phyloP scores from a whole-genome alignment of 2,113 vertebrate species.

The Xyrauchen texanus region DNA sequence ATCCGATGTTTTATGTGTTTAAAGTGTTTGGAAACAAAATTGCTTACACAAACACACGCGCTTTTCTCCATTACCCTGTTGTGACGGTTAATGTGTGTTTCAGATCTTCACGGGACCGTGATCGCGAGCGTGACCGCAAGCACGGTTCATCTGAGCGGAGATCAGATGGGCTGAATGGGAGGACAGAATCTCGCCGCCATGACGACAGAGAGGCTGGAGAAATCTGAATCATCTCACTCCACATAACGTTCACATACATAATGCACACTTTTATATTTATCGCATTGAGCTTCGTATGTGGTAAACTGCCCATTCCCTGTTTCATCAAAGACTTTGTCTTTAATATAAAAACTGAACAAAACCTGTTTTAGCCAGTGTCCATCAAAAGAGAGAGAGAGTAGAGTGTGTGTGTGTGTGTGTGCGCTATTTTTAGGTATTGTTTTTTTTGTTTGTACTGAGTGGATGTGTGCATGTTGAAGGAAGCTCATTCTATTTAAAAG shows the following conservation, averaged over 20 bases:
- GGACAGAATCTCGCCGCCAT: conserved; percentile 79
- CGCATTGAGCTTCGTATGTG: conserved; percentile 12
- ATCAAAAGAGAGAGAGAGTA: too few relatives aligned
- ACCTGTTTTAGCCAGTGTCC: conserved; percentile 1
- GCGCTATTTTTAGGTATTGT: background rate
- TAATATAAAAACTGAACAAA: background rate
- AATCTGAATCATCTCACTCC: conserved; percentile 75
- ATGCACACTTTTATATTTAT: conserved; percentile 26
- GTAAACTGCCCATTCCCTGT: background rate
- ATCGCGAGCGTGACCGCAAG: conserved; percentile 84
- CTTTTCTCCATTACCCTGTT: background rate
- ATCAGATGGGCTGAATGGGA: conserved; percentile 86
- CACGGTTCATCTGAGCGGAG: conserved; percentile 76
- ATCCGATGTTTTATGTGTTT: too few relatives aligned
- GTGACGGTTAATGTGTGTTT: conserved; percentile 4
- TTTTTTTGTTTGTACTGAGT: background rate
- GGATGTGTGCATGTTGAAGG: conserved; percentile 19
- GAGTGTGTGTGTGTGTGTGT: background rate
- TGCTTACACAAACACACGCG: background rate
- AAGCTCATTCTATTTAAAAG: background rate
- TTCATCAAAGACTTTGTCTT: conserved; percentile 20
- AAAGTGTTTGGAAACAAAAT: too few relatives aligned
- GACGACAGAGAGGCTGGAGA: conserved; percentile 90
- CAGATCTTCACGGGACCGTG: conserved; percentile 85
- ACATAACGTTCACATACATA: background rate